phyloP scores from a whole-genome alignment of 2,888 invertebrate genomes.

The Lissonota sp. region DNA sequence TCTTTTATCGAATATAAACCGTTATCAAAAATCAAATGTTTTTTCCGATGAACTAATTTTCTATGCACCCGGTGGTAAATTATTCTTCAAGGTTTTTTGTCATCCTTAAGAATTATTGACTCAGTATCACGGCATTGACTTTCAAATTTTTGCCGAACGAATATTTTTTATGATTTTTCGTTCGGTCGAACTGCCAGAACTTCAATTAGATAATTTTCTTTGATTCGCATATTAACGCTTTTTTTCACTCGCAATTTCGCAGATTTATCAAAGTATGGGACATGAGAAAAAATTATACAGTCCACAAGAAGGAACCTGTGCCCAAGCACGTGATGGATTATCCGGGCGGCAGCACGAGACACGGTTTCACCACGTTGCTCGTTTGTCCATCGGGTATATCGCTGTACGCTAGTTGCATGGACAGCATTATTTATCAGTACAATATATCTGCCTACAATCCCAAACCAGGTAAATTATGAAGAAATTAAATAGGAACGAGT shows the following conservation, averaged over 20 bases:
- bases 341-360: constrained; percentile 88
- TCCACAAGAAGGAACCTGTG: constrained; percentile 88
- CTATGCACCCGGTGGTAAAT: too few relatives aligned
- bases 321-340: constrained; percentile 91
- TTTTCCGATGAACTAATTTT: too few relatives aligned
- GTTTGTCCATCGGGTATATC: constrained; percentile 89
- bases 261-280: constrained; percentile 94
- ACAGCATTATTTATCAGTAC: constrained; percentile 93
- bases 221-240: not conserved
- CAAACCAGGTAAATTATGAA: constrained; percentile 85
- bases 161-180: too few relatives aligned
- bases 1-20: too few relatives aligned
- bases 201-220: too few relatives aligned
- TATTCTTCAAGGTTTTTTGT: too few relatives aligned
- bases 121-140: too few relatives aligned
- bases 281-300: constrained; percentile 91
- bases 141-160: too few relatives aligned
- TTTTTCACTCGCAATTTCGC: constrained; percentile 12
- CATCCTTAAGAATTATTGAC: too few relatives aligned
- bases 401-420: constrained; percentile 94
- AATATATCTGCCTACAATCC: constrained; percentile 89
- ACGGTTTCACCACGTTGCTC: constrained; percentile 91
- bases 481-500: not conserved
- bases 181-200: too few relatives aligned
- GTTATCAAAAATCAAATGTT: too few relatives aligned